These are phyloP conservation scores for Platycercus adscitus DNA, from an alignment of 2,113 vertebrate genomes.

Conservation along the genomic window DNA sequence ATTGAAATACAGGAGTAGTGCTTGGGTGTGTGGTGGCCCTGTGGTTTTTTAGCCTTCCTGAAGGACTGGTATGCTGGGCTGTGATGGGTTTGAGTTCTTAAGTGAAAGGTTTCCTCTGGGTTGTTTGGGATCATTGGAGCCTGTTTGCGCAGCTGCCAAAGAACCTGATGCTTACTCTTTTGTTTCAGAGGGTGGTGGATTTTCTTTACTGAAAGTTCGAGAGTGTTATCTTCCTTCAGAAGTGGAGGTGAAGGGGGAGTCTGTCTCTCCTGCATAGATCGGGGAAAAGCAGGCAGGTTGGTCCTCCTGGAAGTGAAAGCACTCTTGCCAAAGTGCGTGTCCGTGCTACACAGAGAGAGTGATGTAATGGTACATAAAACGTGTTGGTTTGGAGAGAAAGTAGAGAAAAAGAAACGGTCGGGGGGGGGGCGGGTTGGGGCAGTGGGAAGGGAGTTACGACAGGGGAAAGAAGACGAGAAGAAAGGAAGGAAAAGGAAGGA, in stretches of 20 bases:
- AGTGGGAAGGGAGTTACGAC: neutral
- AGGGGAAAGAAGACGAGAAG: neutral
- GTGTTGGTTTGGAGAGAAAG: neutral
- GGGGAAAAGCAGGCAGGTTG: neutral
- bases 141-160: neutral
- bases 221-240: neutral
- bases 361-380: neutral
- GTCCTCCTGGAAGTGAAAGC: neutral
- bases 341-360: fast-evolving
- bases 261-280: neutral
- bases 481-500: neutral
- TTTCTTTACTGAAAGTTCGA: neutral
- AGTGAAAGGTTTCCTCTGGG: neutral
- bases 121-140: neutral
- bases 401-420: neutral
- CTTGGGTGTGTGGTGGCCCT: neutral
- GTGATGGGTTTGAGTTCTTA: neutral
- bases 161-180: neutral
- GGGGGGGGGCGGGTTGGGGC: neutral
- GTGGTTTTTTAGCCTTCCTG: neutral
- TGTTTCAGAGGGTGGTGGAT: neutral
- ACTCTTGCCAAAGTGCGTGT: neutral
- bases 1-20: fast-evolving
- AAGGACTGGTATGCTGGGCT: neutral
- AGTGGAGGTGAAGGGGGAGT: no score